These are phyloP conservation scores for Drosophila eohydei DNA, from an alignment of 2,888 invertebrate genomes.

Conservation along the genomic window DNA sequence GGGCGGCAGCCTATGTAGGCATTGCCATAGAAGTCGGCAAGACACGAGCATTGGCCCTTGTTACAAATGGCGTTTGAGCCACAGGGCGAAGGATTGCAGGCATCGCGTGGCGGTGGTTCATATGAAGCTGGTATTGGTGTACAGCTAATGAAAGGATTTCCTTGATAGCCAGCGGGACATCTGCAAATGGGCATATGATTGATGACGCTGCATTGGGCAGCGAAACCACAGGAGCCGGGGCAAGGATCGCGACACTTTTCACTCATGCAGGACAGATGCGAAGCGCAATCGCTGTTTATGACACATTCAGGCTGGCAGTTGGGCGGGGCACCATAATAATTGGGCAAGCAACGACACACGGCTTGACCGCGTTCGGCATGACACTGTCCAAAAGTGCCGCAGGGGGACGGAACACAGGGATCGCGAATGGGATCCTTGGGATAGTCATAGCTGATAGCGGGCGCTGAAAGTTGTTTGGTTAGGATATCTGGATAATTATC, in stretches of 20 bases:
- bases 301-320: slow-evolving; percentile 89
- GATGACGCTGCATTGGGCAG: slow-evolving; percentile 87
- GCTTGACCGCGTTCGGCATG: slow-evolving; percentile 86
- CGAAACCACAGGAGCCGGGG: slow-evolving; percentile 88
- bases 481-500: background rate
- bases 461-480: slow-evolving; percentile 60
- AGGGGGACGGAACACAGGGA: slow-evolving; percentile 89
- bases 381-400: slow-evolving; percentile 88
- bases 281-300: slow-evolving; percentile 89
- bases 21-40: slow-evolving; percentile 88
- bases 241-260: slow-evolving; percentile 89
- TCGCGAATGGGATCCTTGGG: slow-evolving; percentile 83
- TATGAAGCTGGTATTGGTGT: slow-evolving; percentile 82
- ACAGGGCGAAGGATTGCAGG: slow-evolving; percentile 91
- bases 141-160: slow-evolving; percentile 88
- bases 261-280: slow-evolving; percentile 88
- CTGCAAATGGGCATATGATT: slow-evolving; percentile 88
- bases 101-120: slow-evolving; percentile 78
- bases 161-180: slow-evolving; percentile 87
- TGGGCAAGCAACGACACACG: slow-evolving; percentile 87
- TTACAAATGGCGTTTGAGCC: slow-evolving; percentile 91
- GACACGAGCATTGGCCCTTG: slow-evolving; percentile 88
- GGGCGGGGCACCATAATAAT: slow-evolving; percentile 88
- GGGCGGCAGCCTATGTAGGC: slow-evolving; percentile 90
- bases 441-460: slow-evolving; percentile 57